Evolutionary conservation across 1,140 invertebrate species (phyloP).

Genomic region (Heliconius melpomene): DNA sequence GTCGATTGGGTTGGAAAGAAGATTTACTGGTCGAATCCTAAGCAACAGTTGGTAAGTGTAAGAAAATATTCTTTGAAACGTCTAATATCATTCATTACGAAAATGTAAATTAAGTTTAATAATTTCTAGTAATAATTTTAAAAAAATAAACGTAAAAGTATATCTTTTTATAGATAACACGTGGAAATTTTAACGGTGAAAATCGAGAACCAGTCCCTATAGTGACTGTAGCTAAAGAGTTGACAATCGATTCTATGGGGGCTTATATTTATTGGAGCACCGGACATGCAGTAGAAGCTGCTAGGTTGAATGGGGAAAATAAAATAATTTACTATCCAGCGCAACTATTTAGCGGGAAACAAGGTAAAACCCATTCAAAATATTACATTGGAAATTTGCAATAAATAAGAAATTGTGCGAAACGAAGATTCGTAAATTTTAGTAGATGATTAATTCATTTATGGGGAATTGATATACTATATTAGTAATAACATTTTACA

Average conservation of each 20-base stretch:
- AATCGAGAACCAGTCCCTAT: conserved; percentile 88
- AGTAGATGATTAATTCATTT: neutral
- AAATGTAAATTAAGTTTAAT: too few species aligned
- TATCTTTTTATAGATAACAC: conserved; percentile 57
- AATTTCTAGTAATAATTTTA: neutral
- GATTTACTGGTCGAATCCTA: conserved; percentile 94
- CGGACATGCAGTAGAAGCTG: conserved; percentile 89
- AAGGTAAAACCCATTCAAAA: conserved; percentile 77
- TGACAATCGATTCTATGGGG: conserved; percentile 90
- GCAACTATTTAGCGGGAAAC: conserved; percentile 89
- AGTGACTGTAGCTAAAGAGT: conserved; percentile 88
- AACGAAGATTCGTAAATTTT: too few species aligned
- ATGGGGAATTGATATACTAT: too few species aligned
- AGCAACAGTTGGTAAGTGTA: conserved; percentile 87
- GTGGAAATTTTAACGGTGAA: conserved; percentile 70
- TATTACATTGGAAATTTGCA: neutral
- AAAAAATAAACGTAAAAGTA: neutral
- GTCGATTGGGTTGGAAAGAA: conserved; percentile 94
- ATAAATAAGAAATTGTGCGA: too few species aligned
- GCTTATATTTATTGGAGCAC: conserved; percentile 95
- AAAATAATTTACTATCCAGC: conserved; percentile 87
- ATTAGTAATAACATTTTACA: too few species aligned
- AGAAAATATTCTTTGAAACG: neutral
- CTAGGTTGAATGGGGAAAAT: conserved; percentile 89
- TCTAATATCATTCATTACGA: neutral